Evolutionary conservation across 1,140 invertebrate genomes (phyloP), one percentile per base, ranked within the genome.

Genomic region (Adelges cooleyi): DNA sequence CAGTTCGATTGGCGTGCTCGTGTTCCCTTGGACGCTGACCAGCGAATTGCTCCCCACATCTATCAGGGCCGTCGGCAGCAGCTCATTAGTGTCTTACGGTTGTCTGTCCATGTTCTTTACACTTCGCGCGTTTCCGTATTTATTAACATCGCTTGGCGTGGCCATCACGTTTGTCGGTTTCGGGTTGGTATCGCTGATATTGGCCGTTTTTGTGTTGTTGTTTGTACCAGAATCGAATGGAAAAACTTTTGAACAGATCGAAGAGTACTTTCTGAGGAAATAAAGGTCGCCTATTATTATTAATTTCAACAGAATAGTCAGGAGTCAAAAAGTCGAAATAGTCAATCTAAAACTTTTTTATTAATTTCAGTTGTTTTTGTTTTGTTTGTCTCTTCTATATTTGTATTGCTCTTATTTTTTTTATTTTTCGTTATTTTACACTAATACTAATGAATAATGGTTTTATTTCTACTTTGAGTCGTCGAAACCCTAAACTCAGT

Each of bases 181-280:
- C 71, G 78, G 80, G 25, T 72, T 76, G 3, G 75, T 80, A 6
- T 84, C 84, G 33, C 70, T 81, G 6, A 9, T 81, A 4, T 79
- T 80, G 8, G 74, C 80, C 18, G 67, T 77, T 11, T 81, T 84
- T 70, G 74, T 84, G 22, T 81, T 78, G 54, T 74, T 84, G 33
- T 80, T 81, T 66, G 71, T 89, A 25, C 86, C 86, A 1, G 87
- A 90, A 76, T 89, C 86, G 0, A 79, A 85, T 65, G 84, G 85
- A 0, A 84, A 82, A 72, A 81, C 75, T 9, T 79, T 89, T 54
- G 67, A 69, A 9, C 77, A 82, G 67, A 81, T 82, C 69, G 78
- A 80, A 70, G 69, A 72, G 17, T 73, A 73, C 66, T 78, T 78
- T n/a, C 17, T 51, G 2, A 2, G 15, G 6, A n/a, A n/a, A n/a